These are phyloP conservation scores for Deilephila elpenor DNA, from an alignment of 2,888 invertebrate genomes.

Conservation along the genomic window DNA sequence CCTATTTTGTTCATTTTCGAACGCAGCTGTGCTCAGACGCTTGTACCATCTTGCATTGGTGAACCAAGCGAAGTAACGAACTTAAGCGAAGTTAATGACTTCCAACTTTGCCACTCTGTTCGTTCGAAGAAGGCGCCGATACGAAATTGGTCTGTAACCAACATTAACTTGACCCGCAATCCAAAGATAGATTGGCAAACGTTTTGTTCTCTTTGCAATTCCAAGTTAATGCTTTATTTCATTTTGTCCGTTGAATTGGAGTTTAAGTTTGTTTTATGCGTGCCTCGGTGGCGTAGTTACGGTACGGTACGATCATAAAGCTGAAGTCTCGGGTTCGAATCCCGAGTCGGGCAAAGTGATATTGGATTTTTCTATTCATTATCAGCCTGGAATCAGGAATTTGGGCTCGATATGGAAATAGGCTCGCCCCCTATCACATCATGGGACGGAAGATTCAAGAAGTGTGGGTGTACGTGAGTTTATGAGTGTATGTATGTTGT, in stretches of 20 bases:
- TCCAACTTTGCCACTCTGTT: constrained; percentile 55
- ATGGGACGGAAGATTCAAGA: no score
- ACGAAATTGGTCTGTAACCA: constrained; percentile 61
- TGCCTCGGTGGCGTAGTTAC: not conserved
- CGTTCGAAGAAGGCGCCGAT: constrained; percentile 51
- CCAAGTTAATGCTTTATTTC: constrained; percentile 16
- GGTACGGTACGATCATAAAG: no score
- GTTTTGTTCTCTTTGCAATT: constrained; percentile 40
- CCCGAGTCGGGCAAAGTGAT: no score
- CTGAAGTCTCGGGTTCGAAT: no score
- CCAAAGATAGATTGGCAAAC: constrained; percentile 52
- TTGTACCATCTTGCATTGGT: constrained; percentile 44
- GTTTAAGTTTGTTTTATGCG: not conserved
- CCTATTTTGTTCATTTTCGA: constrained; percentile 59
- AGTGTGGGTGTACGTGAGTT: no score
- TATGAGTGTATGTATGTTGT: no score
- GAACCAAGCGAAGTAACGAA: constrained; percentile 57
- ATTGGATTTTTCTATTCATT: no score
- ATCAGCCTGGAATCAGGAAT: no score
- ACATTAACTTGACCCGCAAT: constrained; percentile 60
- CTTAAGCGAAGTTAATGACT: constrained; percentile 70
- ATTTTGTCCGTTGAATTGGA: not conserved
- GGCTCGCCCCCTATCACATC: not conserved
- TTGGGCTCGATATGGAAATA: no score
- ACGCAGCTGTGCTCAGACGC: constrained; percentile 55